phyloP scores from a whole-genome alignment of 2,113 vertebrate genomes.

The Sialia sialis region DNA sequence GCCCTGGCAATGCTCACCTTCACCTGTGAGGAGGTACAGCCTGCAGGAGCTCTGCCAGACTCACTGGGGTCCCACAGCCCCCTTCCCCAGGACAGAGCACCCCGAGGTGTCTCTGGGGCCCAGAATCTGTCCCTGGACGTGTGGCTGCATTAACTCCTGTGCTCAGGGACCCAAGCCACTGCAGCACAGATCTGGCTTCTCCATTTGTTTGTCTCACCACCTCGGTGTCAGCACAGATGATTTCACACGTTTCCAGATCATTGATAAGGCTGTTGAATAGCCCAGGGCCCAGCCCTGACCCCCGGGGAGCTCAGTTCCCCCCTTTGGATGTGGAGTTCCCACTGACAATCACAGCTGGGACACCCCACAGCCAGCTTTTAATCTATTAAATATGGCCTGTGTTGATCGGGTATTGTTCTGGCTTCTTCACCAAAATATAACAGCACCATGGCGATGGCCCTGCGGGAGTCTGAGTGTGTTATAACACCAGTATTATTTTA shows the following conservation, averaged over 20 bases:
- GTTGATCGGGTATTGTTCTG: constrained; percentile 6
- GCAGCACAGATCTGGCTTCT: background rate
- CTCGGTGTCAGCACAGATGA: background rate
- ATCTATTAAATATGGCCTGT: background rate
- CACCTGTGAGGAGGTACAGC: rapidly evolving
- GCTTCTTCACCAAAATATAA: background rate
- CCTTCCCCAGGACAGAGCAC: background rate
- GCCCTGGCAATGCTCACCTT: background rate
- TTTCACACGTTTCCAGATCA: constrained; percentile 27
- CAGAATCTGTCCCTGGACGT: background rate
- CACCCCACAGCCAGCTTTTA: constrained; percentile 1
- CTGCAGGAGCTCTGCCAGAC: background rate
- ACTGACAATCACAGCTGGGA: constrained; percentile 16
- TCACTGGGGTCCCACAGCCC: background rate
- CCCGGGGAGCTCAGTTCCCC: background rate
- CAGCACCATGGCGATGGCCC: background rate
- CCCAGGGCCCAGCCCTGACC: background rate
- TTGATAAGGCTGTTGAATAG: background rate
- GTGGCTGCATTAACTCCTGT: background rate
- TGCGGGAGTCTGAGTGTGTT: background rate
- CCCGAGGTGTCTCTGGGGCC: background rate
- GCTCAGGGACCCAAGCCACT: background rate
- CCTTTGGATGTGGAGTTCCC: constrained; percentile 28
- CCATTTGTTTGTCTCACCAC: background rate
- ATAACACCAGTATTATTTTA: background rate